Percentiles rank a stretch among this genome's conserved stretches.
These are phyloP conservation scores for Rafetus swinhoei DNA, from an alignment of 2,113 vertebrate species.

Conservation along the genomic window DNA sequence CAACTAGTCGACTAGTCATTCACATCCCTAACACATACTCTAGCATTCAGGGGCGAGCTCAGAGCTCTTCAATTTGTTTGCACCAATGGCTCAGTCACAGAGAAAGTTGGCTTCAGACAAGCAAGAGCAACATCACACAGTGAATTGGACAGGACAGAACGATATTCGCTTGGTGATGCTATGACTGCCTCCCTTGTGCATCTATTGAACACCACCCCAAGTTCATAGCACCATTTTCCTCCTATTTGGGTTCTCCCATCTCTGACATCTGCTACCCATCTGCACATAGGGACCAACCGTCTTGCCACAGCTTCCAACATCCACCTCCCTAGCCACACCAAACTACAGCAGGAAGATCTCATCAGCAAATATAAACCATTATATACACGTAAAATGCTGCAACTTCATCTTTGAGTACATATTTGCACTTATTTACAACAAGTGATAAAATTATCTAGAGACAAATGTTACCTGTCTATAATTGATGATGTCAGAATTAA, in stretches of 20 bases:
- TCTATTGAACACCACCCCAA: not conserved
- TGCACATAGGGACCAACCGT: not conserved
- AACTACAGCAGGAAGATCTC: not conserved
- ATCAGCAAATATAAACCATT: not conserved
- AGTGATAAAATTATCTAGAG: not conserved
- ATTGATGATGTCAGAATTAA: not conserved
- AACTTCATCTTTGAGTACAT: not conserved
- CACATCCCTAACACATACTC: not conserved
- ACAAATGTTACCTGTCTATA: not conserved
- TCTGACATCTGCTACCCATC: not conserved
- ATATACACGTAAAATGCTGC: not conserved
- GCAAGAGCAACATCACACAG: not conserved
- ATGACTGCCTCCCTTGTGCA: too few relatives aligned
- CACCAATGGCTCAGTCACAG: not conserved
- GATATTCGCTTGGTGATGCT: too few relatives aligned
- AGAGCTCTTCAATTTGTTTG: fast-evolving
- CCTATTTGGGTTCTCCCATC: not conserved
- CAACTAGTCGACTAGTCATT: too few relatives aligned
- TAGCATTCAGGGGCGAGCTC: not conserved
- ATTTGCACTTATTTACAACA: not conserved
- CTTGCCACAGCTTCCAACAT: not conserved
- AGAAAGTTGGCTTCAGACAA: slow-evolving; percentile 22
- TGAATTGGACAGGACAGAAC: not conserved
- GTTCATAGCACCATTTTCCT: not conserved
- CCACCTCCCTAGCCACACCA: not conserved